Evolutionary conservation across 2,888 invertebrate genomes (phyloP).

Genomic region (Choreutis nemorana): DNA sequence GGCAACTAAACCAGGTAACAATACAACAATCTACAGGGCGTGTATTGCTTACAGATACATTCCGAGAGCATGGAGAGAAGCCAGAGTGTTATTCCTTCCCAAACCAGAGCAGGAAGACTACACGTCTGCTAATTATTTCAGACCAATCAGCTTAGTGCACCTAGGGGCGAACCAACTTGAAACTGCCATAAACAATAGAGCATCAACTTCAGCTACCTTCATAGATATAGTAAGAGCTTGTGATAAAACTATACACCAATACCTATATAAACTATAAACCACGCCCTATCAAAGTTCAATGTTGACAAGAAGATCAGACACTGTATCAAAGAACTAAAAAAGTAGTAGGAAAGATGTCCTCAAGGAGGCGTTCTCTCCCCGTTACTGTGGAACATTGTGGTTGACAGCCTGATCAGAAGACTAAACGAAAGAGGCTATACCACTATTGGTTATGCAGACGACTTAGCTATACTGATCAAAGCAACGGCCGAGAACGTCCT

Average conservation of each 20-base stretch:
- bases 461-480: no score
- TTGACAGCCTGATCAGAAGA: not conserved
- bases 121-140: not conserved
- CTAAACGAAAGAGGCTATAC: not conserved
- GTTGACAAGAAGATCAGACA: no score
- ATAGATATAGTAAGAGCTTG: not conserved
- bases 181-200: not conserved
- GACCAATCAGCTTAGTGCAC: not conserved
- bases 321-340: no score
- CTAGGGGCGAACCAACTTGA: not conserved
- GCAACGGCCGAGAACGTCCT: not conserved
- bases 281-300: no score
- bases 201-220: not conserved
- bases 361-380: slow-evolving; percentile 1
- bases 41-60: not conserved
- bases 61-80: slow-evolving; percentile 1
- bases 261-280: no score
- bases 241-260: no score
- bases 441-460: slow-evolving; percentile 1
- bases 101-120: not conserved
- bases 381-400: slow-evolving; percentile 2
- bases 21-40: not conserved
- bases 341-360: no score
- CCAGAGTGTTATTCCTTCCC: not conserved
- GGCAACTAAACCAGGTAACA: no score